These are phyloP conservation scores for Myoxocephalus aenaeus DNA, from an alignment of 2,797 vertebrate species.

Conservation along the genomic window DNA sequence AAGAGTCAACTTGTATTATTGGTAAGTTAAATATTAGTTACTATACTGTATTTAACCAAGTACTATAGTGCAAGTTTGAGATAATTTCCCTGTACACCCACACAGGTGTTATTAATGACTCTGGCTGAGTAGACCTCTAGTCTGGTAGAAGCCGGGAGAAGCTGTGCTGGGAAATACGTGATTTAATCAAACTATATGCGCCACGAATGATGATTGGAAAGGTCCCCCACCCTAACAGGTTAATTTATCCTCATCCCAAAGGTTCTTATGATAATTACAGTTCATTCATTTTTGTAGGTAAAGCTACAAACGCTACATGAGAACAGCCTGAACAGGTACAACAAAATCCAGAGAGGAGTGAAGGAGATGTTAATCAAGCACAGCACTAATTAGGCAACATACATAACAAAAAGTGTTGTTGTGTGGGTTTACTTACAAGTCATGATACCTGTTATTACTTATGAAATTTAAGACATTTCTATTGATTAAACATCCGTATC, in stretches of 20 bases:
- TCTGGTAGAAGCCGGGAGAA: neutral
- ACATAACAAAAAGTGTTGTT: too few relatives aligned
- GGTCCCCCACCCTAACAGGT: neutral
- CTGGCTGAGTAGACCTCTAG: neutral
- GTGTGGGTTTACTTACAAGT: too few relatives aligned
- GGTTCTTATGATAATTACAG: neutral
- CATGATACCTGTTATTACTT: too few relatives aligned
- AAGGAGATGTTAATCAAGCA: too few relatives aligned
- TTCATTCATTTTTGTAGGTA: neutral
- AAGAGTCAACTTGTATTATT: neutral
- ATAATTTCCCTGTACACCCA: neutral
- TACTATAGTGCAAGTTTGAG: neutral
- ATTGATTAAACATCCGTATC: neutral
- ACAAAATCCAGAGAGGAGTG: neutral
- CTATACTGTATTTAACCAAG: neutral
- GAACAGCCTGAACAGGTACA: neutral
- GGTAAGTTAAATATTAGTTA: neutral
- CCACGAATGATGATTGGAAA: neutral
- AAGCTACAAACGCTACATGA: neutral
- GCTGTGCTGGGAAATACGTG: neutral
- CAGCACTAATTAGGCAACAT: too few relatives aligned
- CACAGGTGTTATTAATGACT: neutral
- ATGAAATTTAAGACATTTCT: too few relatives aligned
- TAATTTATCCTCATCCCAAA: neutral
- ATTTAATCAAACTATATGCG: neutral